A percentile compares a stretch with the other conserved stretches of the same genome.
These are phyloP conservation scores for Stichodactyla mertensii DNA, from an alignment of 64 coral and sea anemone genomes.

Conservation along the genomic window DNA sequence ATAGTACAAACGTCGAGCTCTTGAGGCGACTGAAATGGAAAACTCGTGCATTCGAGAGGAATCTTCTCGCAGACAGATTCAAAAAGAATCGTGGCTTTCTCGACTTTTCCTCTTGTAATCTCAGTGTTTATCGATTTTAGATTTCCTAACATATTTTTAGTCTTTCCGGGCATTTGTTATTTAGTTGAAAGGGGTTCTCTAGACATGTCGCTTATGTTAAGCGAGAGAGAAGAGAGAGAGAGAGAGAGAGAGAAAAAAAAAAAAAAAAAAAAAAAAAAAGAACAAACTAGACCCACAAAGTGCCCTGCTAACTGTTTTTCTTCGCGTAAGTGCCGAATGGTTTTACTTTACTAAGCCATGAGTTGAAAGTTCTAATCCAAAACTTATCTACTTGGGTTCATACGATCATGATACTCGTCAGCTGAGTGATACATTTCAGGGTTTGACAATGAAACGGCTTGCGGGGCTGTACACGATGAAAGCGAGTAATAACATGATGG, in stretches of 20 bases:
- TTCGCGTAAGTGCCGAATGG: slow-evolving; percentile 3
- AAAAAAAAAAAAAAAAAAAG: not conserved
- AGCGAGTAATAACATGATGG: not conserved
- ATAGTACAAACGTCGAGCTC: not conserved
- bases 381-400: slow-evolving; percentile 12
- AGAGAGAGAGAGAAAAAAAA: too few species aligned
- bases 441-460: not conserved
- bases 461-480: slow-evolving; percentile 6
- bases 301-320: not conserved
- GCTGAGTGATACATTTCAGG: slow-evolving; percentile 26
- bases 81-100: not conserved
- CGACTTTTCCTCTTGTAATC: not conserved
- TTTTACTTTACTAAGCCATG: slow-evolving; percentile 6
- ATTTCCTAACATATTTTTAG: not conserved
- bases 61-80: not conserved
- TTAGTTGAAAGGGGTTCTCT: not conserved
- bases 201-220: not conserved
- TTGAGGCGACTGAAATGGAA: not conserved
- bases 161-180: not conserved
- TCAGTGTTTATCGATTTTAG: not conserved
- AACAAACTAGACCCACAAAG: not conserved
- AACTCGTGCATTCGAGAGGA: not conserved
- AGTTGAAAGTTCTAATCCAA: slow-evolving; percentile 12
- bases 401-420: not conserved
- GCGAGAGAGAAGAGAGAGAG: too few species aligned